phyloP scores from a whole-genome alignment of 2,888 invertebrate species.

The Eupithecia vulgata region DNA sequence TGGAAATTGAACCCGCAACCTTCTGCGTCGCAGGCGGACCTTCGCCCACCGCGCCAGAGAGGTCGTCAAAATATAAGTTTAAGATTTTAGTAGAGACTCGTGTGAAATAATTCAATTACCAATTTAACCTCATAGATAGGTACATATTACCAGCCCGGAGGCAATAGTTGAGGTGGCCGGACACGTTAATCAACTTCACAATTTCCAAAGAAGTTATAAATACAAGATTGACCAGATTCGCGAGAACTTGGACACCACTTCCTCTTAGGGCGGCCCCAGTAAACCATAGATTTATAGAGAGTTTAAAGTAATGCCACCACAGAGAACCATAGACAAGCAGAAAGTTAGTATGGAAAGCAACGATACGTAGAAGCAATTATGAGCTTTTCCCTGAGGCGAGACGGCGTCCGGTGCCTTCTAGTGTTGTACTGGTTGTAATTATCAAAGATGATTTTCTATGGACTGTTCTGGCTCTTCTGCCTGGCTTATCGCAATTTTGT shows the following conservation, averaged over 20 bases:
- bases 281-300: constrained; percentile 33
- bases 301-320: constrained; percentile 41
- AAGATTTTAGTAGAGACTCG: not conserved
- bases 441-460: constrained; percentile 26
- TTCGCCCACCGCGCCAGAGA: too few relatives aligned
- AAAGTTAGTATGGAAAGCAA: constrained; percentile 40
- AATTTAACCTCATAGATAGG: not conserved
- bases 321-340: constrained; percentile 36
- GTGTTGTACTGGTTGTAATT: constrained; percentile 48
- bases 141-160: not conserved
- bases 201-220: constrained; percentile 38
- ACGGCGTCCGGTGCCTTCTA: constrained; percentile 65
- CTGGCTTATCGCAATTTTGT: not conserved
- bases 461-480: constrained; percentile 1
- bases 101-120: constrained; percentile 1
- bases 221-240: constrained; percentile 35
- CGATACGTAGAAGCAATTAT: constrained; percentile 70
- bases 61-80: not conserved
- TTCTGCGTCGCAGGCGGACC: too few relatives aligned
- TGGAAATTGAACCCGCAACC: too few relatives aligned
- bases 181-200: constrained; percentile 37
- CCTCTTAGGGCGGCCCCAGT: constrained; percentile 50
- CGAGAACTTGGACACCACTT: constrained; percentile 50
- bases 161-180: constrained; percentile 26
- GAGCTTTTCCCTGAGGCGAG: constrained; percentile 64